Percentiles rank a stretch among this genome's conserved stretches.
These are phyloP conservation scores for Dasyprocta punctata DNA, from an alignment of 2,113 vertebrate genomes.

Conservation along the genomic window DNA sequence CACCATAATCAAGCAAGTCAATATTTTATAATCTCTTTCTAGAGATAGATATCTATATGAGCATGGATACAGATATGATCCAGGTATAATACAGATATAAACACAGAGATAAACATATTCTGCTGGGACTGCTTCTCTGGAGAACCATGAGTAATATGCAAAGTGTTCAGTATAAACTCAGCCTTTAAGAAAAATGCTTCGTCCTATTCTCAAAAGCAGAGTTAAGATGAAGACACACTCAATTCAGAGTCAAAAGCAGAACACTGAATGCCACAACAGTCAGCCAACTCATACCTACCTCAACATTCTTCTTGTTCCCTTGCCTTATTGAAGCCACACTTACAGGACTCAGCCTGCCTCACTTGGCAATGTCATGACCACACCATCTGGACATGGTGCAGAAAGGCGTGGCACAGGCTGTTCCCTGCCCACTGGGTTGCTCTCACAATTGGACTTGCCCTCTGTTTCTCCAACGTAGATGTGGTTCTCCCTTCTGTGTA, in stretches of 20 bases:
- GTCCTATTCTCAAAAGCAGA: background rate
- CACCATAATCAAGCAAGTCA: background rate
- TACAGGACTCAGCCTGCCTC: background rate
- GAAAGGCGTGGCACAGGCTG: background rate
- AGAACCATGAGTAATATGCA: background rate
- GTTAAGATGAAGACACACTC: background rate
- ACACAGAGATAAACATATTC: background rate
- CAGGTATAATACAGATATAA: background rate
- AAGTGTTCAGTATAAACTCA: background rate
- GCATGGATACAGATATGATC: background rate
- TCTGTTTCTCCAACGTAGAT: background rate
- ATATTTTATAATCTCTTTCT: background rate
- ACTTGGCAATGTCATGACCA: fast-evolving
- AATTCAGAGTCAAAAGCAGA: background rate
- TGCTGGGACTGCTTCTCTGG: background rate
- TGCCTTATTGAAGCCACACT: background rate
- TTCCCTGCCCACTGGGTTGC: fast-evolving
- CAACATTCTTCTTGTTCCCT: background rate
- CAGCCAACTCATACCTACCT: background rate
- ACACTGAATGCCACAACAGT: background rate
- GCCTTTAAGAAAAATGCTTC: background rate
- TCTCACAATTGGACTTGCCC: background rate
- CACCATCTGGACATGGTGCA: background rate
- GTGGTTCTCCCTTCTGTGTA: background rate
- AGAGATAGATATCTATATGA: background rate